Base-by-base conservation (phyloP, 2,888 invertebrate genomes). In the Poecilus cupreus region DNA sequence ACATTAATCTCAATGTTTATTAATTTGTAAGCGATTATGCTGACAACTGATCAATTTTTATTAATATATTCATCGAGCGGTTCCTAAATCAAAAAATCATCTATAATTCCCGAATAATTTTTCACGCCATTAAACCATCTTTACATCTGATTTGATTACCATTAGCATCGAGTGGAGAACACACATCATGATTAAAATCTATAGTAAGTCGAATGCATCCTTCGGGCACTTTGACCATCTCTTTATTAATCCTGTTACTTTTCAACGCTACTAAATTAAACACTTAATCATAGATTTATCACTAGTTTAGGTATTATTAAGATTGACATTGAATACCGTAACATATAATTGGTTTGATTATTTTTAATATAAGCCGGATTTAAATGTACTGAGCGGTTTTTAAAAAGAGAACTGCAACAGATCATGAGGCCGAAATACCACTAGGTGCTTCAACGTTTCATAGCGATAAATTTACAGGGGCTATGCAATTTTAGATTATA, bases 301-400 rank as follows among this genome's bases (percentile, higher is more conserved):
- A 68, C 64, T 68, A 68, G 26, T 39, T 24, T 39, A 54, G 20
- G 32, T 54, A 54, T 76, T 26, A 76, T 76, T 76, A 76, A 76
- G 54, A 76, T 51, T 76, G 76, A 76, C 76, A 57, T 22, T 76
- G 76, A 76, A 76, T 54, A 37, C 54, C 51, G 75, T 37, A 49
- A 32, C 49, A 18, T 75, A 18, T 54, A 76, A 76, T 76, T 54
- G 57, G 13, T 76, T n/a, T 54, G 76, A 76, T 76, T 57, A 68
- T 68, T 68, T 68, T 32, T 37, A 68, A 68, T 60, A 60, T 32
- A 51, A 51, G 11, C 6, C 18, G 51, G 37, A 76, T 76, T 76
- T 32, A 32, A 54, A 76, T 51, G 18, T 18, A 43, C 6, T 39
- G 1, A 1, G 3, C 0, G 18, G 18, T 18, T 51, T 51, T 13